phyloP scores from a whole-genome alignment of 2,888 invertebrate species.

The Aleiodes alternator region DNA sequence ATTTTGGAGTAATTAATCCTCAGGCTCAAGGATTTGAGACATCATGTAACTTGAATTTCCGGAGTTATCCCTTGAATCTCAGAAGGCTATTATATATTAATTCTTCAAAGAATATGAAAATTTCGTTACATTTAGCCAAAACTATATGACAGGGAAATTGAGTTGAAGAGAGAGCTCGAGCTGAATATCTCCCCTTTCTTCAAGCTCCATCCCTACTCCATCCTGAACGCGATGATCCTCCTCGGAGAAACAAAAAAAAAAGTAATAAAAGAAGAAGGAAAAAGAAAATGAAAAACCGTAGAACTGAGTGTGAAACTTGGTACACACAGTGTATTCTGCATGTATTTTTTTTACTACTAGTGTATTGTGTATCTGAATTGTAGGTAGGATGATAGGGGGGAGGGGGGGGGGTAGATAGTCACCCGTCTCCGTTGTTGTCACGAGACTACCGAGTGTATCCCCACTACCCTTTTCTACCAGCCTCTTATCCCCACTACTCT shows the following conservation, averaged over 20 bases:
- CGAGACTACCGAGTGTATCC: constrained; percentile 19
- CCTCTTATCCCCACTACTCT: constrained; percentile 17
- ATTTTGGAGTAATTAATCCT: no score
- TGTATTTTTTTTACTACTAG: no score
- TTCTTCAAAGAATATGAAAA: no score
- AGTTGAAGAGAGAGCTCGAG: no score
- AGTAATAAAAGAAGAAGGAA: no score
- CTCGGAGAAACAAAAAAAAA: neutral
- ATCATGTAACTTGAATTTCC: no score
- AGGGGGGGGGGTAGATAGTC: constrained; percentile 25
- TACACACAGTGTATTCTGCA: no score
- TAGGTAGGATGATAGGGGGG: constrained; percentile 38
- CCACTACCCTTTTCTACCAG: neutral
- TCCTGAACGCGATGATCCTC: neutral
- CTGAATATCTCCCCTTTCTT: neutral
- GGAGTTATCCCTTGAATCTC: neutral
- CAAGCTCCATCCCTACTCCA: neutral
- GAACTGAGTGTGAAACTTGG: neutral
- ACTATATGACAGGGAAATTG: no score
- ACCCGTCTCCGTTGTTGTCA: constrained; percentile 39
- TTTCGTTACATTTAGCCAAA: no score
- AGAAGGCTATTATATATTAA: neutral
- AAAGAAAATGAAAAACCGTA: neutral
- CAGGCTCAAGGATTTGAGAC: no score
- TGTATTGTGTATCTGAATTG: constrained; percentile 48